Conservation (phyloP, 2,113 vertebrate species). For the Dicentrarchus labrax region DNA sequence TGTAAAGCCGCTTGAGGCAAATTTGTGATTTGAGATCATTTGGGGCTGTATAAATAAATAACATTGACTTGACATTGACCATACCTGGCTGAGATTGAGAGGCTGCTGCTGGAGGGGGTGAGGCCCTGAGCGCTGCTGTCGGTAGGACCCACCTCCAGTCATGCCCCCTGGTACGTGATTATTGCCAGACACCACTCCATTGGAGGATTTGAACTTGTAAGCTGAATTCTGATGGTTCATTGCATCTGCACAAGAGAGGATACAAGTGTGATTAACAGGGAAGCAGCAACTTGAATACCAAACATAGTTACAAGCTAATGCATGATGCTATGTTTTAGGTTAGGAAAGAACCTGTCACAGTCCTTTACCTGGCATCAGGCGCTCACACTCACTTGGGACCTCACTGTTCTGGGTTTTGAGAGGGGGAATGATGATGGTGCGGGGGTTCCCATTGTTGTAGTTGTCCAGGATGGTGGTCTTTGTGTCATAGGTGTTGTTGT, state of each 20-base stretch:
- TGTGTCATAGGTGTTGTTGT: constrained; percentile 88
- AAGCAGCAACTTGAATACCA: background rate
- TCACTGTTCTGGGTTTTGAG: constrained; percentile 94
- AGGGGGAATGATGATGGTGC: constrained; percentile 97
- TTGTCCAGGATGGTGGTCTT: constrained; percentile 91
- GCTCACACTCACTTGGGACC: constrained; percentile 91
- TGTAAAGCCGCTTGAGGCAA: too few species aligned
- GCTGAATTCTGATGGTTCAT: constrained; percentile 92
- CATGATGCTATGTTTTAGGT: background rate
- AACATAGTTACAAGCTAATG: background rate
- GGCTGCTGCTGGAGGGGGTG: constrained; percentile 98
- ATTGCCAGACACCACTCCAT: constrained; percentile 89
- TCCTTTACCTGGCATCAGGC: constrained; percentile 91
- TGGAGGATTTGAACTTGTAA: constrained; percentile 96
- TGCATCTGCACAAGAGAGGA: constrained; percentile 79
- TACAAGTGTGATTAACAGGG: background rate
- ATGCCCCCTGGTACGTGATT: constrained; percentile 90
- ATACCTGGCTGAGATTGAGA: constrained; percentile 99
- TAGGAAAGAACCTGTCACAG: background rate
- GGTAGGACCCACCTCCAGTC: constrained; percentile 87
- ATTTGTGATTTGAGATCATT: too few species aligned
- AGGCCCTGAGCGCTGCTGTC: constrained; percentile 93
- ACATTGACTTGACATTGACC: background rate
- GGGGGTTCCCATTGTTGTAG: constrained; percentile 90
- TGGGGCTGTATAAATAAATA: too few species aligned